Evolutionary conservation across 2,797 vertebrate species (phyloP), one percentile per base, ranked within the genome.

Genomic region (Coregonus sp.): DNA sequence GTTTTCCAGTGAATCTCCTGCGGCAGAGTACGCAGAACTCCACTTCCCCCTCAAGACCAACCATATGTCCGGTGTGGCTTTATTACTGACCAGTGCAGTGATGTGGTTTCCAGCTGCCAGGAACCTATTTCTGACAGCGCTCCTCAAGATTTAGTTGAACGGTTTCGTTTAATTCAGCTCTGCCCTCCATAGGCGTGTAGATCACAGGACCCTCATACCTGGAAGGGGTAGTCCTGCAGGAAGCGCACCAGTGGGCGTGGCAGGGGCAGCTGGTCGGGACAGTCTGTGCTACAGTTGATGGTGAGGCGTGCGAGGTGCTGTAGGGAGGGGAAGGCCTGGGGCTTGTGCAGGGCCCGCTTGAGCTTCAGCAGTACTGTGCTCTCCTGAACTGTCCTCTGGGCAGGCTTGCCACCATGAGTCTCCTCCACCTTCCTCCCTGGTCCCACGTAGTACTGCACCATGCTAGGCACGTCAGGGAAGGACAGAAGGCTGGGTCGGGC

Each of bases 381-480:
- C 5, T 96, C 95, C 75, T 93, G 91, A 90, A 82, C 90, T 81
- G 66, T 93, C 82, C 85, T 91, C 1, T 83, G 87, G n/a, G 92
- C 91, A 35, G 89, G 86, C 80, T 94, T 93, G 1, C 78, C 76
- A 0, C 93, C 87, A 4, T 90, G 73, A 0, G 94, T 74, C 0
- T 94, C 86, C 0, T 92, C 86, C 25, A 81, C 82, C 73, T 90
- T 85, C 92, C 89, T 90, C 87, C 95, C 95, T 71, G 96, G 96
- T 63, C 88, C 93, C 92, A 99, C 97, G 0, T 99, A 99, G 90
- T 99, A 97, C 93, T 99, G 98, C 84, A 99, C 96, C 0, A 99
- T 94, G 73, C 97, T 98, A 90, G 96, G 96, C 75, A 99, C 95
- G 0, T 96, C 96, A 0, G 97, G 94, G 89, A 99, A 99, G 82